A percentile compares a stretch with the other conserved stretches of the same genome.
Conservation (phyloP, 2,797 vertebrate species). For the Pterois miles region DNA sequence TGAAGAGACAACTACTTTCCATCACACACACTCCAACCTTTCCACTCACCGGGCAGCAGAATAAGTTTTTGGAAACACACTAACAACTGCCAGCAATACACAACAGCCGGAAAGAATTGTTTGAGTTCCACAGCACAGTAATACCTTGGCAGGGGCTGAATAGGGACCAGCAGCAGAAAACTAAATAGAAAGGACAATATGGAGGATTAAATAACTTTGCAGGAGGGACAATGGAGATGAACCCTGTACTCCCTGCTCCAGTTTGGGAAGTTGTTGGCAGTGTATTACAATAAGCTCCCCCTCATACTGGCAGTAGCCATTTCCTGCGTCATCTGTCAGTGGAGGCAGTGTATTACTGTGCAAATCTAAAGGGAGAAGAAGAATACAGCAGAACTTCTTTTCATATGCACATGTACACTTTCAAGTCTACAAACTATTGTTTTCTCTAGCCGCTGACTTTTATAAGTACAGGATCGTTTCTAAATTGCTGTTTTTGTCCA, state of each 20-base stretch:
- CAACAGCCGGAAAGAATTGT: slow-evolving; percentile 29
- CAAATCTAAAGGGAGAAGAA: slow-evolving; percentile 11
- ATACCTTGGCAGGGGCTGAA: slow-evolving; percentile 64
- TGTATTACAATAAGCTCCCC: slow-evolving; percentile 54
- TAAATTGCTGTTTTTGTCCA: background rate
- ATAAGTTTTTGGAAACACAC: slow-evolving; percentile 28
- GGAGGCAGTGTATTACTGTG: slow-evolving; percentile 26
- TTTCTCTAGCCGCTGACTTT: background rate
- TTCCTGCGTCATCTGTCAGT: slow-evolving; percentile 67
- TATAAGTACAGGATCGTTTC: background rate
- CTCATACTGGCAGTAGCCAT: slow-evolving; percentile 38
- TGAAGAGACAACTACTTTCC: background rate
- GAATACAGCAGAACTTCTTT: background rate
- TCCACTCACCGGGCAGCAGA: slow-evolving; percentile 12
- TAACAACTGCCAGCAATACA: slow-evolving; percentile 33
- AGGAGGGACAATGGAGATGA: slow-evolving; percentile 61
- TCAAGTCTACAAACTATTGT: background rate
- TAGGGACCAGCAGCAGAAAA: slow-evolving; percentile 44
- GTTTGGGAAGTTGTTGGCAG: slow-evolving; percentile 72
- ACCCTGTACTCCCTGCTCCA: slow-evolving; percentile 61
- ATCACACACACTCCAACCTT: background rate
- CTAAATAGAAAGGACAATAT: slow-evolving; percentile 61
- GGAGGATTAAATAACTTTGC: slow-evolving; percentile 66
- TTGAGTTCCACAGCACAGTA: slow-evolving; percentile 46
- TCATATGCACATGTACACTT: background rate